These are phyloP conservation scores for Sminthurinus aureus DNA, from an alignment of 2,888 invertebrate species.

Conservation along the genomic window DNA sequence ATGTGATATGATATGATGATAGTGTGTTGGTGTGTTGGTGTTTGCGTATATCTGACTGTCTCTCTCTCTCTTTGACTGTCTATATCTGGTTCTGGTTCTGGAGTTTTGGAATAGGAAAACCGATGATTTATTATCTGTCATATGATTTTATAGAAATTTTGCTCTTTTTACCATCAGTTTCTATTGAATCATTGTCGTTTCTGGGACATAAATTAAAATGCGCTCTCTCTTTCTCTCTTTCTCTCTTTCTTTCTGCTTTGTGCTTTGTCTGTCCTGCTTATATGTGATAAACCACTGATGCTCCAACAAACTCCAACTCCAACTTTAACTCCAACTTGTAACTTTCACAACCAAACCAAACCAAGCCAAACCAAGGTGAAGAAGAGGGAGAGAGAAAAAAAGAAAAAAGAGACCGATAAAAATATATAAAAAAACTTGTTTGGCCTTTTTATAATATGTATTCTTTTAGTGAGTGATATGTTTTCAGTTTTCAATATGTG, in stretches of 20 bases:
- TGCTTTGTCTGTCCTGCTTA: constrained; percentile 56
- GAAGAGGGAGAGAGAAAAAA: no score
- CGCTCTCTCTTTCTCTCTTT: constrained; percentile 48
- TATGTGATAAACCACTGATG: constrained; percentile 55
- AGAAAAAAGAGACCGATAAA: constrained; percentile 10
- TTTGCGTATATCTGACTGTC: no score
- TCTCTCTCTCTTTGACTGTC: no score
- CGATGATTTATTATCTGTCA: constrained; percentile 24
- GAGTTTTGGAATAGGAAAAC: background rate
- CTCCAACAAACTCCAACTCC: constrained; percentile 36
- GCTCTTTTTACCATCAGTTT: constrained; percentile 59
- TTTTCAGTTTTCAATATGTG: no score
- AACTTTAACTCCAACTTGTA: no score
- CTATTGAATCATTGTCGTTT: constrained; percentile 61
- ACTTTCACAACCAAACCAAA: no score
- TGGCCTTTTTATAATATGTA: background rate
- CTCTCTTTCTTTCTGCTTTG: no score
- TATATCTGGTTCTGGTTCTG: no score
- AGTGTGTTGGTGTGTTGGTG: no score
- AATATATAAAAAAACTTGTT: constrained; percentile 12
- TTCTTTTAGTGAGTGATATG: background rate
- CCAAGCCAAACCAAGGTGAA: no score
- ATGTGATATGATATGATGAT: no score
- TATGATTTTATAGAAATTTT: constrained; percentile 60
- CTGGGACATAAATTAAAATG: constrained; percentile 61